Evolutionary conservation across 2,888 invertebrate species (phyloP), one percentile per base, ranked within the genome.

Genomic region (Germaria angustata): DNA sequence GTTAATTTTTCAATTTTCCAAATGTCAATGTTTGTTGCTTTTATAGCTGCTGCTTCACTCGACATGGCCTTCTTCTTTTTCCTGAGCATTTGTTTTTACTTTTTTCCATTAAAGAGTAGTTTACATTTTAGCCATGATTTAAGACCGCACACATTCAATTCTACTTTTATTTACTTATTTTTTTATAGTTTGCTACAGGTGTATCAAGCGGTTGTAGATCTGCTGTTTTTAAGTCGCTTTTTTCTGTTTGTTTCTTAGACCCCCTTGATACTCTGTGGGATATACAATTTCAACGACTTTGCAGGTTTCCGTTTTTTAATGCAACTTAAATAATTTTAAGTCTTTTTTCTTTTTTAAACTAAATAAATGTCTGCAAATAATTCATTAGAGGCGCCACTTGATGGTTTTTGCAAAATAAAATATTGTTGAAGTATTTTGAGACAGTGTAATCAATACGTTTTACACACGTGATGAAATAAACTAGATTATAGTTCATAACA

Each of bases 1-100:
- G 89, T 89, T 89, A 89, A 89, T 89, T 89, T 89, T 89, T 89
- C 89, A 89, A 88, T 89, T 89, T 89, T 87, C 84, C 78, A 75
- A 78, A 78, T 81, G 81, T 75, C 81, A 81, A 78, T 57, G 24
- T 44, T 65, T 39, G 51, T 15, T 72, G 51, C 44, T 80, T 49
- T 68, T 34, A 51, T 32, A 59, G 39, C 69, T 41, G 78, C 61
- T 59, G 55, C 22, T 61, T 49, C 46, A 55, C 66, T 80, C 41
- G 59, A 76, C 32, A 57, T 75, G 69, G 53, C 68, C 69, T 68
- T 75, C 80, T 75, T 65, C 75, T 46, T 55, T 69, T 68, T 55
- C 51, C 13, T 53, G 1, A 41, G 71, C 22, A 55, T 39, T 44
- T 9, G 17, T 46, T 63, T 44, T 44, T 32, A 51, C 39, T 28